Evolutionary conservation across 2,888 invertebrate genomes (phyloP).

Genomic region (Timema cristinae): DNA sequence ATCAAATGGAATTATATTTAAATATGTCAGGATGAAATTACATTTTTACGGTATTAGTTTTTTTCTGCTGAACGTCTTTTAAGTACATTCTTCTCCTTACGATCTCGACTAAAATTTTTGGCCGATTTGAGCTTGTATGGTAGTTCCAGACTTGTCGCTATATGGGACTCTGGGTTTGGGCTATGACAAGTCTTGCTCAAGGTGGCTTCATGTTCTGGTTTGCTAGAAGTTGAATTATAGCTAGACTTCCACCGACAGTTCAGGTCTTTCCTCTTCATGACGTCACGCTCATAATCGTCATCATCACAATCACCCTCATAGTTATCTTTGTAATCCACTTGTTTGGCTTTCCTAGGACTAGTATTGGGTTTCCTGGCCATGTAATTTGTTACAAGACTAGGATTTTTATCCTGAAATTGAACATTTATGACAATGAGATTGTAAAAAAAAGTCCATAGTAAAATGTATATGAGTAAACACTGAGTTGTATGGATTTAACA

Average conservation of each 20-base stretch:
- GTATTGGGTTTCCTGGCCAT: too few species aligned
- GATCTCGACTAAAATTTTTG: constrained; percentile 30
- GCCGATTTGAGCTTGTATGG: constrained; percentile 40
- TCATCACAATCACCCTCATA: constrained; percentile 50
- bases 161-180: too few species aligned
- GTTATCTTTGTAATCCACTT: constrained; percentile 46
- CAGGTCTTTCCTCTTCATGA: constrained; percentile 23
- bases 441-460: too few species aligned
- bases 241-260: constrained; percentile 33
- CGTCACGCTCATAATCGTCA: constrained; percentile 41
- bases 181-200: too few species aligned
- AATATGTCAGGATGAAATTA: constrained; percentile 9
- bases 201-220: constrained; percentile 5
- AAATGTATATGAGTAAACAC: too few species aligned
- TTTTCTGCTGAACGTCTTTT: constrained; percentile 32
- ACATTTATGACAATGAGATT: too few species aligned
- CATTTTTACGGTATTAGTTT: constrained; percentile 24
- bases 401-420: too few species aligned
- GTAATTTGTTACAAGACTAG: too few species aligned
- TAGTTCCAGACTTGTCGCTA: constrained; percentile 37
- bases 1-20: too few species aligned
- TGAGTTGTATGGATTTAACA: too few species aligned
- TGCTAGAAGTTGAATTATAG: constrained; percentile 37
- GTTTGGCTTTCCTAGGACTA: constrained; percentile 26
- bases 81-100: constrained; percentile 37